Evolutionary conservation across 2,113 vertebrate species (phyloP).

Genomic region (Ginglymostoma cirratum): DNA sequence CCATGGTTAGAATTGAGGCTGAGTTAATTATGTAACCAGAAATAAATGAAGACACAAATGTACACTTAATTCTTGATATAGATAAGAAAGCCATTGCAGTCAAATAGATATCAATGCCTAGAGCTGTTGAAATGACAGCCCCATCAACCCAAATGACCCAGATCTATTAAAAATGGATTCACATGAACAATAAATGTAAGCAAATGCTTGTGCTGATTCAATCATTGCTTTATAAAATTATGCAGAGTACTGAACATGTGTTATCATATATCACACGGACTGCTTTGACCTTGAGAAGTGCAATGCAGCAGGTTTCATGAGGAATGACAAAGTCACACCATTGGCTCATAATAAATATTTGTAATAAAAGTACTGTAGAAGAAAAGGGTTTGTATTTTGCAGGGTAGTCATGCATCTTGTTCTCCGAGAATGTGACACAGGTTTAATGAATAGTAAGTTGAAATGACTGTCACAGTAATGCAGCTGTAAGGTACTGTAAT

Average conservation of each 20-base stretch:
- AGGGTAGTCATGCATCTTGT: neutral
- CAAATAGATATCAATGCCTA: neutral
- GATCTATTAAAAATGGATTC: neutral
- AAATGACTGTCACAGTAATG: neutral
- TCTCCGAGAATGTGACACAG: neutral
- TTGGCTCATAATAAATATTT: conserved; percentile 15
- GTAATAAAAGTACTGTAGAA: neutral
- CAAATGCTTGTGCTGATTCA: neutral
- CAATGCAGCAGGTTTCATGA: conserved; percentile 42
- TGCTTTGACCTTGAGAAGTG: conserved; percentile 44
- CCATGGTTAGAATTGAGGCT: neutral
- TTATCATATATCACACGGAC: conserved; percentile 37
- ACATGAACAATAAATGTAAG: neutral
- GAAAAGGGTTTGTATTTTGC: neutral
- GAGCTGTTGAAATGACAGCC: neutral
- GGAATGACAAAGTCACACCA: conserved; percentile 41
- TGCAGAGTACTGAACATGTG: neutral
- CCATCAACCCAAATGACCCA: neutral
- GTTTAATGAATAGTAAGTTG: neutral
- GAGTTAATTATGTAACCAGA: neutral
- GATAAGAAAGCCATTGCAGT: neutral
- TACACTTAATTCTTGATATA: neutral
- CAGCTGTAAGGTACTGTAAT: neutral
- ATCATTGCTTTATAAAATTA: neutral
- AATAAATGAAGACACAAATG: neutral